Evolutionary conservation across 2,113 vertebrate genomes (phyloP).

Genomic region (Indicator maculatus): DNA sequence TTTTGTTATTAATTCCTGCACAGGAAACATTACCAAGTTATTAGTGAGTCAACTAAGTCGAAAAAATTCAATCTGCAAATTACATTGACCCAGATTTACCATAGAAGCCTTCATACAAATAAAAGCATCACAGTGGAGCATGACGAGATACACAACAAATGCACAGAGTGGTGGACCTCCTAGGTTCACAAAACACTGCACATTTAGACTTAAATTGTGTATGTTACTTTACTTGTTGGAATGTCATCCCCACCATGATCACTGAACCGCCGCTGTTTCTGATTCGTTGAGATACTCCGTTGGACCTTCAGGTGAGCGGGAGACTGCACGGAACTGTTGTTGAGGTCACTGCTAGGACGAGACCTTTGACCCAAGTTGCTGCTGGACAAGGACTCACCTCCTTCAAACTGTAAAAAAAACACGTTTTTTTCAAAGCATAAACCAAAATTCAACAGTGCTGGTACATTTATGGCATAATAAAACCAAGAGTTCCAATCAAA

Average conservation of each 20-base stretch:
- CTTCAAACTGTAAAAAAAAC: slow-evolving; percentile 86
- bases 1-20: not conserved
- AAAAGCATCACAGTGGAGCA: not conserved
- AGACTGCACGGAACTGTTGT: slow-evolving; percentile 94
- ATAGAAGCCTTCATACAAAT: not conserved
- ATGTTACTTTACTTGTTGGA: slow-evolving; percentile 76
- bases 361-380: slow-evolving; percentile 90
- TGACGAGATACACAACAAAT: slow-evolving; percentile 53
- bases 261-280: slow-evolving; percentile 97
- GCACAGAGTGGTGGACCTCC: slow-evolving; percentile 52
- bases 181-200: slow-evolving; percentile 69
- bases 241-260: slow-evolving; percentile 91
- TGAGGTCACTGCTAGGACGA: slow-evolving; percentile 94
- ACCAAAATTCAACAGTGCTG: not conserved
- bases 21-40: not conserved
- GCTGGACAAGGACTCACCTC: slow-evolving; percentile 88
- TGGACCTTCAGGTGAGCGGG: slow-evolving; percentile 97
- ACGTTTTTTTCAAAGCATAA: not conserved
- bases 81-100: not conserved
- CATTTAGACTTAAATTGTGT: slow-evolving; percentile 67
- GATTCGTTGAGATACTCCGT: slow-evolving; percentile 94
- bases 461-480: not conserved
- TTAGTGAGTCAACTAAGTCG: not conserved
- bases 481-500: not conserved
- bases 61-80: not conserved